phyloP scores from a whole-genome alignment of 2,113 vertebrate species.

The Bombycilla garrulus region DNA sequence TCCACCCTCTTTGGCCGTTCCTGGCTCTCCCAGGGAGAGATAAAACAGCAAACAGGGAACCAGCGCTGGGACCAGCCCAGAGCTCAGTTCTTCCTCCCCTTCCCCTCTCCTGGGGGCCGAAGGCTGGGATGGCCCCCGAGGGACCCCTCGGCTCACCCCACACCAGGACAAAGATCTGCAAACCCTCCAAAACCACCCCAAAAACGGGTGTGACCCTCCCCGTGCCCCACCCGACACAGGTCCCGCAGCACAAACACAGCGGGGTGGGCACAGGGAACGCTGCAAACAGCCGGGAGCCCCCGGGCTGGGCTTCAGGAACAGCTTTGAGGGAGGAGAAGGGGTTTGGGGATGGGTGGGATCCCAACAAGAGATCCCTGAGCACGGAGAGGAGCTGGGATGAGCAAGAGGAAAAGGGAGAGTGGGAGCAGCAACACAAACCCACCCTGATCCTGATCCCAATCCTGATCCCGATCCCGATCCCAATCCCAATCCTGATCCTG shows the following conservation, averaged over 20 bases:
- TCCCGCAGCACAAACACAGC: not conserved
- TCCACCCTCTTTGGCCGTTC: not conserved
- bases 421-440: not conserved
- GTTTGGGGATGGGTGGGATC: not conserved
- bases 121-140: no score
- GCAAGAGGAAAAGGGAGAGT: rapidly evolving
- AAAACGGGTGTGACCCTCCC: not conserved
- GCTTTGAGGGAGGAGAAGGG: not conserved
- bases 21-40: not conserved
- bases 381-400: rapidly evolving
- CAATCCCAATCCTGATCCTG: not conserved
- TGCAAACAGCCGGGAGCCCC: rapidly evolving
- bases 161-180: not conserved
- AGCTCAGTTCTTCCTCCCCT: no score
- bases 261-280: rapidly evolving
- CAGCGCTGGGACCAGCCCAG: no score
- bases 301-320: not conserved
- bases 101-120: no score
- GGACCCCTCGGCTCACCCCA: not conserved
- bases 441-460: not conserved
- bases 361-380: rapidly evolving
- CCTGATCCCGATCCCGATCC: no score
- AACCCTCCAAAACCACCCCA: not conserved
- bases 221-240: not conserved
- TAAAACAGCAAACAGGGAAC: no score